Evolutionary conservation across 2,888 invertebrate species (phyloP), one percentile per base, ranked within the genome.

Genomic region (Cryptocheilus praepositus): DNA sequence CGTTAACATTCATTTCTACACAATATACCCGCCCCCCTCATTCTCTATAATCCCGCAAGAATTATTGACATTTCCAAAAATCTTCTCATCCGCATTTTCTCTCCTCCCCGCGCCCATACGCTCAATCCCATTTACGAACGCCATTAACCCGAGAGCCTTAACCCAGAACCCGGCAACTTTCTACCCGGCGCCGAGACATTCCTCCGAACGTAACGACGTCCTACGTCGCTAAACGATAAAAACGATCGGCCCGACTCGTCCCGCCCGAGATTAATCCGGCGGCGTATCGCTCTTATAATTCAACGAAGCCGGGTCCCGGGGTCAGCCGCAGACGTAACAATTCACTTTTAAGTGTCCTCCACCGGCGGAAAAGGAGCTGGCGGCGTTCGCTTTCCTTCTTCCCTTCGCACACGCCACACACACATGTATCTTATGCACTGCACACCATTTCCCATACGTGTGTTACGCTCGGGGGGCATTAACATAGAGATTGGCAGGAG

Each of bases 261-360:
- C 15, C 45, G 45, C 16, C 49, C 16, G 19, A 19, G 49, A 49
- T 52, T 52, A 21, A 21, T 21, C 21, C 19, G 19, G 7, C 49
- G 49, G 16, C 49, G 19, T 4, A 52, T 21, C 21, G 22, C 21
- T 11, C 49, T 49, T 4, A 49, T 49, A 49, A 49, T 49, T 49
- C 36, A 61, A 57, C 7, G 44, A 57, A 36, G 55, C 61, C 11
- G 73, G 74, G 80, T 79, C 79, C 79, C 81, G 84, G 82, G 88
- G 86, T 89, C 88, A 88, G 82, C 85, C 88, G 84, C 88, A 88
- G 88, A 88, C 88, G 88, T 85, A 88, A 88, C 88, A 89, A 88
- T 88, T 89, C 88, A 89, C 86, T 88, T 88, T 89, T 87, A 88
- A 86, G 85, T 86, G 83, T 85, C 83, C 88, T 88, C 83, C 82